These are phyloP conservation scores for Seladonia tumulorum DNA, from an alignment of 2,888 invertebrate species.

Conservation along the genomic window DNA sequence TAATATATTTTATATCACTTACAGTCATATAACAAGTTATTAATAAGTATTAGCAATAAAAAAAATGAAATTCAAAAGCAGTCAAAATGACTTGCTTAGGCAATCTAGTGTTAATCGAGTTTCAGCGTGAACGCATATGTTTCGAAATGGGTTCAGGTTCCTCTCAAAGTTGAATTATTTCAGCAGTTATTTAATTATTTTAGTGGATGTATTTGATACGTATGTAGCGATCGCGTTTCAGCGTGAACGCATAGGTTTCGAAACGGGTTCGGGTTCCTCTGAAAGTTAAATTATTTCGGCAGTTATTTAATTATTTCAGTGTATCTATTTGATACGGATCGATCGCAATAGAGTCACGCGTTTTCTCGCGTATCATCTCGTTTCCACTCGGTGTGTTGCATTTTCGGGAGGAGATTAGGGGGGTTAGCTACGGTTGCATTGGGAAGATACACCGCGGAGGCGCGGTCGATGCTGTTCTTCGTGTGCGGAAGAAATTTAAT, in stretches of 20 bases:
- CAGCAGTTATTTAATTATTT: too few relatives aligned
- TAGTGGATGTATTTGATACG: too few relatives aligned
- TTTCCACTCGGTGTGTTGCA: not conserved
- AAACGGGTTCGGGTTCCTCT: not conserved
- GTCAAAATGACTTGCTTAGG: too few relatives aligned
- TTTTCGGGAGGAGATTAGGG: constrained; percentile 31
- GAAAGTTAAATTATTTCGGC: not conserved
- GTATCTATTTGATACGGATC: not conserved
- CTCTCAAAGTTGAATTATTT: too few relatives aligned
- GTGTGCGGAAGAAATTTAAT: constrained; percentile 31
- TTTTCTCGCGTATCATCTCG: not conserved
- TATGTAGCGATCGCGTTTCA: too few relatives aligned
- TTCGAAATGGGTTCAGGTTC: too few relatives aligned
- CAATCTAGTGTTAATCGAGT: too few relatives aligned
- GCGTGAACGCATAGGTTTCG: not conserved
- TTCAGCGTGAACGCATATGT: too few relatives aligned
- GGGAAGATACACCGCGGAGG: constrained; percentile 74
- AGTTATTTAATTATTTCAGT: not conserved
- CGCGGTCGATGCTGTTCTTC: constrained; percentile 53
- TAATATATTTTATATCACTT: too few relatives aligned
- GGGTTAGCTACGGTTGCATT: constrained; percentile 23
- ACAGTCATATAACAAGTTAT: too few relatives aligned
- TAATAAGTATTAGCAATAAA: too few relatives aligned
- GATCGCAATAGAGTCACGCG: not conserved
- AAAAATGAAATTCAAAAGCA: too few relatives aligned